These are phyloP conservation scores for Megathymus violae DNA, from an alignment of 1,140 invertebrate species.

Conservation along the genomic window DNA sequence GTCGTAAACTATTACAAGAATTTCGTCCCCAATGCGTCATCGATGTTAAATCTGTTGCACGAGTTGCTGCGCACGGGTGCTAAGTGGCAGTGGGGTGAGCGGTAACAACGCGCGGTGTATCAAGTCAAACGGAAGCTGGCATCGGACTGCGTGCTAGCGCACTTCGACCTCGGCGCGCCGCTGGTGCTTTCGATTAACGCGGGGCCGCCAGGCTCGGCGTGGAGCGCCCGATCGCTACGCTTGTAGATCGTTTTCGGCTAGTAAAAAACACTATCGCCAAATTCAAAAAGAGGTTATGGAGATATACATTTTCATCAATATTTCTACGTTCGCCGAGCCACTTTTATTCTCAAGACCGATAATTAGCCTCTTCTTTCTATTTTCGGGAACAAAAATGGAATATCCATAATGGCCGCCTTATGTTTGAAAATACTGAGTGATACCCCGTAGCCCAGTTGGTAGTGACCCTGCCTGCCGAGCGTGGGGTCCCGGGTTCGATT, in stretches of 20 bases:
- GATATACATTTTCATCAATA: constrained; percentile 75
- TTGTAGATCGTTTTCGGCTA: no score
- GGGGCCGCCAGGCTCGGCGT: not conserved
- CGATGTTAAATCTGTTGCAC: constrained; percentile 30
- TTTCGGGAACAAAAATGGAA: constrained; percentile 38
- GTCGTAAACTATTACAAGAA: constrained; percentile 38
- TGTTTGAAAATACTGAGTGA: constrained; percentile 42
- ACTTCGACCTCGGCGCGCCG: constrained; percentile 9
- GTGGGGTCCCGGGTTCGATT: no score
- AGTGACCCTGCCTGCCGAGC: no score
- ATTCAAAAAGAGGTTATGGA: constrained; percentile 46
- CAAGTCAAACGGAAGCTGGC: constrained; percentile 17
- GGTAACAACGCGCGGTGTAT: constrained; percentile 15
- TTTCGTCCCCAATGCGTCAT: constrained; percentile 35
- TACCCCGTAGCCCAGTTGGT: no score
- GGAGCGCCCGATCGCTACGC: not conserved
- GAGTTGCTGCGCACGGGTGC: constrained; percentile 19
- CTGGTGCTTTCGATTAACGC: constrained; percentile 35
- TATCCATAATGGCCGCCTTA: constrained; percentile 38
- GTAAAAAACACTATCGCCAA: not conserved
- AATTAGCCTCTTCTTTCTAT: constrained; percentile 42
- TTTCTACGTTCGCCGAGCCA: constrained; percentile 53
- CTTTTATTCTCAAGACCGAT: constrained; percentile 43
- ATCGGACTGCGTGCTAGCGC: no score
- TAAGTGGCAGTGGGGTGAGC: constrained; percentile 23